Conservation (phyloP, 1,140 invertebrate species). For the Sweltsa coloradensis region DNA sequence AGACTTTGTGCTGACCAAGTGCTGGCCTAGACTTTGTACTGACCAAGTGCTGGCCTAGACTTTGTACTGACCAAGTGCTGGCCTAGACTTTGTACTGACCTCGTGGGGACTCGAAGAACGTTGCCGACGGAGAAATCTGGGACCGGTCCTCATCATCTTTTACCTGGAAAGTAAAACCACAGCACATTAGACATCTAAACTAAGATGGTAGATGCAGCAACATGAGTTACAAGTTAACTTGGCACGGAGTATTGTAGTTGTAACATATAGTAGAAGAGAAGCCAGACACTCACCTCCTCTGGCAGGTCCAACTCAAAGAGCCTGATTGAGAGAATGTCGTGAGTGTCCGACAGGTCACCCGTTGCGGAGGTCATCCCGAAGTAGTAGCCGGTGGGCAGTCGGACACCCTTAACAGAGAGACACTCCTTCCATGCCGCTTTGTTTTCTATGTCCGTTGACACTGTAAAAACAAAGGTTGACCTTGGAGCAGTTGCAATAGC, state of each 20-base stretch:
- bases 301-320: constrained; percentile 76
- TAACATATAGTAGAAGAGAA: background rate
- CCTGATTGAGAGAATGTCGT: constrained; percentile 87
- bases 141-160: constrained; percentile 50
- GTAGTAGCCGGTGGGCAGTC: constrained; percentile 89
- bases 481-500: too few species aligned
- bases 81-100: too few species aligned
- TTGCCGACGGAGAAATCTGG: constrained; percentile 66
- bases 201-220: too few species aligned
- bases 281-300: constrained; percentile 44
- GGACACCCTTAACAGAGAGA: constrained; percentile 77
- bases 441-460: constrained; percentile 83
- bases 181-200: too few species aligned
- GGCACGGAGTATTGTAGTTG: constrained; percentile 2
- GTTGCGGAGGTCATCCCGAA: constrained; percentile 93
- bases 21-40: too few species aligned
- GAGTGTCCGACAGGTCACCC: constrained; percentile 93
- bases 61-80: too few species aligned
- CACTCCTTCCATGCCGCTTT: constrained; percentile 91
- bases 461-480: constrained; percentile 39
- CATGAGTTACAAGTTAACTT: too few species aligned
- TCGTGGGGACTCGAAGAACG: constrained; percentile 68
- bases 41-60: too few species aligned
- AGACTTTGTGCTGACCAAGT: too few species aligned
- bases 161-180: constrained; percentile 36